A percentile compares a stretch with the other conserved stretches of the same genome.
Conservation (phyloP, 2,888 invertebrate genomes). For the Drosophila gaucha region DNA sequence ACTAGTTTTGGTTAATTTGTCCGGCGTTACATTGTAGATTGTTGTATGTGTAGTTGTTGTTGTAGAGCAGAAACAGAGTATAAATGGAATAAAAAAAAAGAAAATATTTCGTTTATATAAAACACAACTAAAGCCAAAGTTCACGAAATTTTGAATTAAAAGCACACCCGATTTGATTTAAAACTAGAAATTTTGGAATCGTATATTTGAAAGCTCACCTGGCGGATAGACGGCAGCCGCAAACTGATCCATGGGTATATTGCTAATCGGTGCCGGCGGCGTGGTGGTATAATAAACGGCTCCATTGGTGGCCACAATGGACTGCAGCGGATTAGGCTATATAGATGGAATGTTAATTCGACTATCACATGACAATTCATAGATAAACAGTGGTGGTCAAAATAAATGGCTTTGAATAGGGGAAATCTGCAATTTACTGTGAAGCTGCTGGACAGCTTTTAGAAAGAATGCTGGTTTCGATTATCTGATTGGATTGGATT, state of each 20-base stretch:
- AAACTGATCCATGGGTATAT: slow-evolving; percentile 85
- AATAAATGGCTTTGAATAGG: not conserved
- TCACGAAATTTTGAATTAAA: not conserved
- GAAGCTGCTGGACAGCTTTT: too few species aligned
- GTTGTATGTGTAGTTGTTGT: slow-evolving; percentile 33
- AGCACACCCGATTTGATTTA: not conserved
- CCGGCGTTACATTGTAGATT: slow-evolving; percentile 40
- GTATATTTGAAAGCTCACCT: slow-evolving; percentile 71
- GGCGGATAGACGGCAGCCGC: slow-evolving; percentile 85
- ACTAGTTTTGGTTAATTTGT: slow-evolving; percentile 74
- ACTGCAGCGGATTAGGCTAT: slow-evolving; percentile 75
- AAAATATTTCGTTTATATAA: slow-evolving; percentile 52
- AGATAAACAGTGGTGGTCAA: not conserved
- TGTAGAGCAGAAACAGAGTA: slow-evolving; percentile 45
- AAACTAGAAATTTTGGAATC: not conserved
- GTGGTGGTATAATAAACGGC: slow-evolving; percentile 85
- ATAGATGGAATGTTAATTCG: not conserved
- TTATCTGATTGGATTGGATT: too few species aligned
- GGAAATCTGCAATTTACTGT: not conserved
- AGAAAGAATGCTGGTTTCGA: too few species aligned
- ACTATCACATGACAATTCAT: not conserved
- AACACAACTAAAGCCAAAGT: slow-evolving; percentile 45
- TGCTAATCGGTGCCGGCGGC: slow-evolving; percentile 85
- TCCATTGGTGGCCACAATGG: slow-evolving; percentile 85
- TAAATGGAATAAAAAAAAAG: slow-evolving; percentile 67